Conservation (phyloP, 2,113 vertebrate species). For the Fukomys damarensis region DNA sequence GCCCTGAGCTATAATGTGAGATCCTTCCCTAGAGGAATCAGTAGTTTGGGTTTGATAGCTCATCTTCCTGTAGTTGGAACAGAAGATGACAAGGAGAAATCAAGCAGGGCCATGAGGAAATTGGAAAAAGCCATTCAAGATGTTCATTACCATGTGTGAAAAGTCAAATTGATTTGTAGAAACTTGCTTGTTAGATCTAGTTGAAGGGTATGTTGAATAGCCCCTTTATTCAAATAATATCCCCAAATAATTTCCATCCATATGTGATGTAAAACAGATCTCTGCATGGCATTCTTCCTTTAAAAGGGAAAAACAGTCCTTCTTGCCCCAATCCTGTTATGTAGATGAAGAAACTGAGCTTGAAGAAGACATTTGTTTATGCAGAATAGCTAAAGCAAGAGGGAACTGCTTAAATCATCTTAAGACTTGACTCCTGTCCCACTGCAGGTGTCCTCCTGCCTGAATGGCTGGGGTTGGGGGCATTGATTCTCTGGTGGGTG, state of each 20-base stretch:
- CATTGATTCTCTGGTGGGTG: not conserved
- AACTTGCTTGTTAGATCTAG: not conserved
- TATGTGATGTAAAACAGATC: not conserved
- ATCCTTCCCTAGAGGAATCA: constrained; percentile 37
- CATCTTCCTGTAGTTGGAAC: constrained; percentile 46
- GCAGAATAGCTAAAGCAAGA: not conserved
- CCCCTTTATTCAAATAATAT: not conserved
- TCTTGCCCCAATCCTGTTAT: not conserved
- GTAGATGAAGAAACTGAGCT: not conserved
- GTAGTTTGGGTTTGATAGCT: constrained; percentile 34
- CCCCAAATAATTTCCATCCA: not conserved
- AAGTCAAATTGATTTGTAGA: not conserved
- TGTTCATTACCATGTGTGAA: not conserved
- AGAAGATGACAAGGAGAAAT: constrained; percentile 62
- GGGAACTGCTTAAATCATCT: not conserved
- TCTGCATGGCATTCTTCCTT: not conserved
- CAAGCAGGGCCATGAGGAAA: not conserved
- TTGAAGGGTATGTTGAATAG: not conserved
- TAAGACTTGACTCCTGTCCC: not conserved
- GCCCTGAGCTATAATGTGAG: constrained; percentile 54
- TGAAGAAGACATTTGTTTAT: not conserved
- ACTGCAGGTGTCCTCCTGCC: not conserved
- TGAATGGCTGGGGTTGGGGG: not conserved
- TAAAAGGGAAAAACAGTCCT: not conserved
- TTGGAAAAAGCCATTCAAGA: not conserved